Percentiles rank a stretch among this genome's conserved stretches.
phyloP scores from a whole-genome alignment of 2,797 vertebrate species.

The Thaleichthys pacificus region DNA sequence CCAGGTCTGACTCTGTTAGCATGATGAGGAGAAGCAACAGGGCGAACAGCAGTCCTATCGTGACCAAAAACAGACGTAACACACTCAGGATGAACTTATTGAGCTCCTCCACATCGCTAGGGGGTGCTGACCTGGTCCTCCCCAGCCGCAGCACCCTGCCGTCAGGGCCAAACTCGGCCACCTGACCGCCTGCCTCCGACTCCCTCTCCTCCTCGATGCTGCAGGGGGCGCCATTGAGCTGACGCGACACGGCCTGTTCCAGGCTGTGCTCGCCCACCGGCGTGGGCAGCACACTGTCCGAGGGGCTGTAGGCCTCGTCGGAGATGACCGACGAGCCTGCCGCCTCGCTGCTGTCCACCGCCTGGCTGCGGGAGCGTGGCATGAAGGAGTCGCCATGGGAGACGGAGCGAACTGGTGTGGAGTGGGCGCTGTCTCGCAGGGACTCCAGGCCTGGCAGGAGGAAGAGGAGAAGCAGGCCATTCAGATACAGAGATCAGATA shows the following conservation, averaged over 20 bases:
- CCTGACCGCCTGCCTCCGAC: conserved; percentile 61
- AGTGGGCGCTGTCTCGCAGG: conserved; percentile 92
- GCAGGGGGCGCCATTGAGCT: conserved; percentile 85
- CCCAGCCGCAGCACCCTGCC: conserved; percentile 80
- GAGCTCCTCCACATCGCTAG: conserved; percentile 85
- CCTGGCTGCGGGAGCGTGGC: conserved; percentile 67
- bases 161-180: conserved; percentile 47
- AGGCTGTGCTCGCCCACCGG: conserved; percentile 86
- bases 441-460: conserved; percentile 86
- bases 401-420: conserved; percentile 87
- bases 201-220: conserved; percentile 86
- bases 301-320: conserved; percentile 90
- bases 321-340: conserved; percentile 82
- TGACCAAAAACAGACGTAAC: conserved; percentile 91
- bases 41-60: conserved; percentile 90
- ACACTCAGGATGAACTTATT: conserved; percentile 94
- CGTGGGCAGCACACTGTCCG: conserved; percentile 90
- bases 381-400: conserved; percentile 83
- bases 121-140: conserved; percentile 81
- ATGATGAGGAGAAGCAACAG: conserved; percentile 95
- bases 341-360: conserved; percentile 77
- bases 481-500: not conserved
- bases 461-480: not conserved
- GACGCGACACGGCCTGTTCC: conserved; percentile 81
- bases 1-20: conserved; percentile 96